These are phyloP conservation scores for Caenorhabditis imperialis DNA, from an alignment of 2,888 invertebrate genomes.

Conservation along the genomic window DNA sequence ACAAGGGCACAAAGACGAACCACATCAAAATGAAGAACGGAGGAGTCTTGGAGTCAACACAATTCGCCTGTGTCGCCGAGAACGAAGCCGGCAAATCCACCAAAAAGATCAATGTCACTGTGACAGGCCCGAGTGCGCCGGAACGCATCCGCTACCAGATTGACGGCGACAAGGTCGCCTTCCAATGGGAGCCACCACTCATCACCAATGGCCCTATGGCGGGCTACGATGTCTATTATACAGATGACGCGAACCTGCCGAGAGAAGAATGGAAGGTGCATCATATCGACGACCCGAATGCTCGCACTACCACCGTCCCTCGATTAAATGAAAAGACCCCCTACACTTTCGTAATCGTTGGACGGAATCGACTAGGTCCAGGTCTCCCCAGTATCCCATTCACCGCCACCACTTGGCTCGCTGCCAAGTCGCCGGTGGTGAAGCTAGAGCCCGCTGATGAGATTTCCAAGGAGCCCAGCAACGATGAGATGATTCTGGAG, in stretches of 20 bases:
- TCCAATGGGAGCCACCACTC: constrained; percentile 75
- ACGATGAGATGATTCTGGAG: constrained; percentile 71
- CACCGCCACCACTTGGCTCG: constrained; percentile 73
- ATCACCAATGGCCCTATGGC: constrained; percentile 75
- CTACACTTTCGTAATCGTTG: constrained; percentile 74
- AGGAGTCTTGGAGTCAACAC: constrained; percentile 70
- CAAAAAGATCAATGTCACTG: constrained; percentile 69
- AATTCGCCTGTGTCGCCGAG: constrained; percentile 75
- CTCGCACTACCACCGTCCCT: constrained; percentile 63
- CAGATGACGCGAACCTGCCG: constrained; percentile 71
- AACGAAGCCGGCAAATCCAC: constrained; percentile 76
- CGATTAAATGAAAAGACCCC: constrained; percentile 73
- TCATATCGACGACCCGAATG: constrained; percentile 65
- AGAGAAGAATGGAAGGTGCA: constrained; percentile 71
- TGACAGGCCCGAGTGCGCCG: constrained; percentile 75
- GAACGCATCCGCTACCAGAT: constrained; percentile 74
- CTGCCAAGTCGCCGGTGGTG: constrained; percentile 64
- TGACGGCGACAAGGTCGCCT: constrained; percentile 73
- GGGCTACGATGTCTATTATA: constrained; percentile 76
- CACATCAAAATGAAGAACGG: constrained; percentile 72
- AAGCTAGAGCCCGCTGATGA: constrained; percentile 65
- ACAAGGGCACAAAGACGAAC: constrained; percentile 65
- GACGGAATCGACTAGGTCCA: constrained; percentile 74
- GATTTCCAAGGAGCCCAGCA: constrained; percentile 68
- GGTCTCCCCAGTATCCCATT: constrained; percentile 72